Evolutionary conservation across 2,888 invertebrate species (phyloP).

Genomic region (Drosophila testacea): DNA sequence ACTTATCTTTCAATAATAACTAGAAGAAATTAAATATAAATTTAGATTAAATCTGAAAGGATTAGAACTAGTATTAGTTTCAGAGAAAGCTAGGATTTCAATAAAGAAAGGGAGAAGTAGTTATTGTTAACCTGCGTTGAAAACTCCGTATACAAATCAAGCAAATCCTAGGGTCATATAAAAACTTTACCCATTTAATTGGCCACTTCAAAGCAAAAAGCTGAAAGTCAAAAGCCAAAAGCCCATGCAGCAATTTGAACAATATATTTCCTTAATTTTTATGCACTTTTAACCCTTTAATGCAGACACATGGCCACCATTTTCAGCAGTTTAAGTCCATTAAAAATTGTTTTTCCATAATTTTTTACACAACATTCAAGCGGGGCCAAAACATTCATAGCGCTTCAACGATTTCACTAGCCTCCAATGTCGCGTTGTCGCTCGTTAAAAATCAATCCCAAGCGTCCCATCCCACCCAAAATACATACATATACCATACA

Average conservation of each 20-base stretch:
- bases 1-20: no score
- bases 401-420: constrained; percentile 46
- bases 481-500: constrained; percentile 24
- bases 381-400: constrained; percentile 52
- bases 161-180: constrained; percentile 31
- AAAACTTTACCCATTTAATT: constrained; percentile 50
- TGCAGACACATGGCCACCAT: constrained; percentile 67
- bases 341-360: constrained; percentile 79
- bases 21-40: no score
- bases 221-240: constrained; percentile 38
- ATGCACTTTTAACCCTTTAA: constrained; percentile 73
- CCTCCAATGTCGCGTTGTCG: constrained; percentile 41
- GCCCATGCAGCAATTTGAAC: constrained; percentile 53
- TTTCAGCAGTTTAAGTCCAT: constrained; percentile 70
- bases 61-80: no score
- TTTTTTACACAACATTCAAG: constrained; percentile 63
- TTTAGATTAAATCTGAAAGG: no score
- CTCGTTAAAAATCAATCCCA: constrained; percentile 81
- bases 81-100: no score
- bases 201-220: constrained; percentile 59
- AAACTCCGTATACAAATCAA: constrained; percentile 21
- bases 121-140: neutral
- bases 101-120: no score
- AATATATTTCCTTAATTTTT: constrained; percentile 60
- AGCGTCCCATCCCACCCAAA: constrained; percentile 24